Evolutionary conservation across 2,797 vertebrate genomes (phyloP).

Genomic region (Periparus ater): DNA sequence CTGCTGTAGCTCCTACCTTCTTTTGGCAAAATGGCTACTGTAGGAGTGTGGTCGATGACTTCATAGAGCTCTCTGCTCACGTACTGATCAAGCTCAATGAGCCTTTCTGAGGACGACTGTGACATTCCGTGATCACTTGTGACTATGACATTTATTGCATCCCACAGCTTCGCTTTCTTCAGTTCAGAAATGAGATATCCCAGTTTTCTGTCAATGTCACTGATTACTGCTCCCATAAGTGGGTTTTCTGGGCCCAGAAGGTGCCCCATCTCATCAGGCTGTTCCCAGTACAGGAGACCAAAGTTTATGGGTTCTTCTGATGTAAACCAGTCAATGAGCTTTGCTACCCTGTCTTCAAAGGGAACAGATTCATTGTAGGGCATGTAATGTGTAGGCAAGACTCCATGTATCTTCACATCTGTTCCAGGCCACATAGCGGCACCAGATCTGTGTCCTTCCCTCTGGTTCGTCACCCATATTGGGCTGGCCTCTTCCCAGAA

Average conservation of each 20-base stretch:
- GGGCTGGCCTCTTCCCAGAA: constrained; percentile 92
- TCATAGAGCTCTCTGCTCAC: constrained; percentile 83
- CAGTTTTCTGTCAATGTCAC: constrained; percentile 85
- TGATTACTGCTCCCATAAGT: constrained; percentile 82
- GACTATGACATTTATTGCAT: constrained; percentile 85
- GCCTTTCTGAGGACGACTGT: constrained; percentile 82
- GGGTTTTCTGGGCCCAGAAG: constrained; percentile 85
- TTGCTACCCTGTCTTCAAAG: constrained; percentile 85
- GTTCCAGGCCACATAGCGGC: constrained; percentile 94
- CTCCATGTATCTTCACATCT: constrained; percentile 85
- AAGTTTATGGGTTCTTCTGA: constrained; percentile 85
- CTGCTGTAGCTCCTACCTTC: constrained; percentile 79
- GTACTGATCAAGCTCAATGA: constrained; percentile 88
- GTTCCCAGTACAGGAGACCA: constrained; percentile 92
- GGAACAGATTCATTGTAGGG: constrained; percentile 84
- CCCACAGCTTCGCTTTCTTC: constrained; percentile 81
- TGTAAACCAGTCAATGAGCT: constrained; percentile 87
- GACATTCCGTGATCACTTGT: constrained; percentile 95
- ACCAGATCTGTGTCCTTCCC: constrained; percentile 81
- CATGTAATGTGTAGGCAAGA: constrained; percentile 81
- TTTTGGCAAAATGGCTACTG: constrained; percentile 86
- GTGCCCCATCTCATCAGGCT: constrained; percentile 89
- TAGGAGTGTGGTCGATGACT: constrained; percentile 87
- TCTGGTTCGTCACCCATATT: constrained; percentile 89
- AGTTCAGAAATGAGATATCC: constrained; percentile 85